phyloP scores from a whole-genome alignment of 2,888 invertebrate genomes.

The Nomada goodeniana region DNA sequence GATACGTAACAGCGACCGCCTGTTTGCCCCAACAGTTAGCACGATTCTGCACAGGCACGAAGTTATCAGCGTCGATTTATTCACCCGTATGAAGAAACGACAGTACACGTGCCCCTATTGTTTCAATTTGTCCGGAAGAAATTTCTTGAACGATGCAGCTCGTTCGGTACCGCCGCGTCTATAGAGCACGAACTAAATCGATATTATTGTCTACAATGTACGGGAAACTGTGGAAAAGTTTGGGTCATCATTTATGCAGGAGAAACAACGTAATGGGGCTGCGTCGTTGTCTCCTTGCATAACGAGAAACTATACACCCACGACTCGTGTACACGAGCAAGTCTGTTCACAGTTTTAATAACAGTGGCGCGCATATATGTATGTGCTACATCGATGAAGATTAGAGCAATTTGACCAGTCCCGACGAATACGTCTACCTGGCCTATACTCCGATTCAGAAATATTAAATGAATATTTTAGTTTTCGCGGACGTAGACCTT shows the following conservation, averaged over 20 bases:
- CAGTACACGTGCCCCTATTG: not conserved
- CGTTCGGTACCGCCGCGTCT: not conserved
- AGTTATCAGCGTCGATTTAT: constrained; percentile 37
- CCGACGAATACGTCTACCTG: not conserved
- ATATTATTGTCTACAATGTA: constrained; percentile 26
- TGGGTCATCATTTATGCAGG: constrained; percentile 22
- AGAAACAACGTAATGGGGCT: constrained; percentile 5
- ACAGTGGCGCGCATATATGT: not conserved
- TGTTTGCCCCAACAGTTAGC: constrained; percentile 6
- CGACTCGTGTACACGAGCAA: not conserved
- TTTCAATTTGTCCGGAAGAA: constrained; percentile 10
- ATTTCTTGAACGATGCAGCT: constrained; percentile 21
- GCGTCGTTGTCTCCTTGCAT: not conserved
- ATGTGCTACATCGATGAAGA: not conserved
- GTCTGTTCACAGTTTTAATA: constrained; percentile 3
- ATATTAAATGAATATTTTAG: constrained; percentile 8
- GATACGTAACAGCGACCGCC: not conserved
- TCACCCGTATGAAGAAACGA: constrained; percentile 4
- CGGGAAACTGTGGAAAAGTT: constrained; percentile 32
- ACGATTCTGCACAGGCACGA: not conserved
- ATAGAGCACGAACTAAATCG: constrained; percentile 15
- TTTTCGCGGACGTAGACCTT: not conserved
- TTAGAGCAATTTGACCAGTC: constrained; percentile 2
- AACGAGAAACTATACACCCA: not conserved
- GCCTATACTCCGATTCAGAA: not conserved